phyloP scores from a whole-genome alignment of 30 jellyfish, hydroid and myxozoan genomes.

The Cassiopea andromeda region DNA sequence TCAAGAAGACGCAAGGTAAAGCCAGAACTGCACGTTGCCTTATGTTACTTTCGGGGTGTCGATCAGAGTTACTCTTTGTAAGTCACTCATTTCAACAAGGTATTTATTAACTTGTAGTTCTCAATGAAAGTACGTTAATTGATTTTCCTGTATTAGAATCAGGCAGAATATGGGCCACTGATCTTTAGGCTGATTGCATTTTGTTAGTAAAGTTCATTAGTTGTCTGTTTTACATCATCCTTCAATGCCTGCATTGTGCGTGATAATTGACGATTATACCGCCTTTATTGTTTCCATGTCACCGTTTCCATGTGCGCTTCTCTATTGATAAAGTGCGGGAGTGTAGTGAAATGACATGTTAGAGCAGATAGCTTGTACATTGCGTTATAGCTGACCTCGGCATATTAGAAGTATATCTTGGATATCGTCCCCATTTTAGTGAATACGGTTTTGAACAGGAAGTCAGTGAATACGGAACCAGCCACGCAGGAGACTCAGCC shows the following conservation, averaged over 20 bases:
- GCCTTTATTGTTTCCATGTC: constrained; percentile 2
- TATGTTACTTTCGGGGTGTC: no score
- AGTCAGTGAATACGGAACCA: neutral
- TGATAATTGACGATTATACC: neutral
- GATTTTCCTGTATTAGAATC: no score
- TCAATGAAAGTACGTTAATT: no score
- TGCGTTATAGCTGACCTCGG: neutral
- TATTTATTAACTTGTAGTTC: no score
- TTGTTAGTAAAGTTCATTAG: neutral
- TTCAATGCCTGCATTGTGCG: neutral
- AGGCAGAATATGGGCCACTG: neutral
- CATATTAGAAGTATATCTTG: neutral
- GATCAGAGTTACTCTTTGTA: no score
- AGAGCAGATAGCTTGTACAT: neutral
- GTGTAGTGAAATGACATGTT: neutral
- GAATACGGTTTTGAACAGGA: neutral
- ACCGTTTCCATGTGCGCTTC: neutral
- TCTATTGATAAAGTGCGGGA: neutral
- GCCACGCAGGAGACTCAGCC: neutral
- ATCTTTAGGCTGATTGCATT: neutral
- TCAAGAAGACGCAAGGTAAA: no score
- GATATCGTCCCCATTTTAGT: neutral
- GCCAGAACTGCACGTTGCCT: no score
- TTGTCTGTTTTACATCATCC: neutral
- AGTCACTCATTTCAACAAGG: no score